phyloP scores from a whole-genome alignment of 2,888 invertebrate species.

The Microchrysa polita region DNA sequence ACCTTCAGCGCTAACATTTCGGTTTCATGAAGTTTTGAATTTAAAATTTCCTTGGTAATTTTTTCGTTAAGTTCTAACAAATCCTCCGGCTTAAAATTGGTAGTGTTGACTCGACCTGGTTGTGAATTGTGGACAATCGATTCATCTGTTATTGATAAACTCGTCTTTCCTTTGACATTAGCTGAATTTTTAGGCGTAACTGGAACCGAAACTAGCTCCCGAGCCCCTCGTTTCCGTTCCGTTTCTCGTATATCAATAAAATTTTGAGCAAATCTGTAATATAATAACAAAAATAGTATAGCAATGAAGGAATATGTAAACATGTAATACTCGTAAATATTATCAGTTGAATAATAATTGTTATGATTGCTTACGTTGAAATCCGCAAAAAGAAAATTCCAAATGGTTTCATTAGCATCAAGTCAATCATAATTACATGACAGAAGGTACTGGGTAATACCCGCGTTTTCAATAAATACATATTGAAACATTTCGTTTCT shows the following conservation, averaged over 20 bases:
- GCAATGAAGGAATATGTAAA: no score
- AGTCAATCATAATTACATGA: no score
- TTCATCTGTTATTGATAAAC: constrained; percentile 47
- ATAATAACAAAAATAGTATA: no score
- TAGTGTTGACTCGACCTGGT: constrained; percentile 48
- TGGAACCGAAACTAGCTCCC: constrained; percentile 67
- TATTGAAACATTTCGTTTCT: no score
- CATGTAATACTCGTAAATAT: no score
- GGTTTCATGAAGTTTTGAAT: constrained; percentile 63
- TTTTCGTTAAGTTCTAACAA: constrained; percentile 63
- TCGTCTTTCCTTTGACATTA: constrained; percentile 52
- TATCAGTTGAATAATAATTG: no score
- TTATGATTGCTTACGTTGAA: no score
- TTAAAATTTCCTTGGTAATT: constrained; percentile 64
- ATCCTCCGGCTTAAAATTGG: constrained; percentile 61
- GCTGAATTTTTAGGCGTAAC: constrained; percentile 52
- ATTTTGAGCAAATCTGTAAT: constrained; percentile 85
- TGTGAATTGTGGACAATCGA: not conserved
- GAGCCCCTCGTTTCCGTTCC: constrained; percentile 85
- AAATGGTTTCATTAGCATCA: no score
- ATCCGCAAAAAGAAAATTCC: no score
- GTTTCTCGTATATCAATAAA: constrained; percentile 94
- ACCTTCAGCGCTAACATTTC: constrained; percentile 64
- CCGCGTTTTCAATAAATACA: no score
- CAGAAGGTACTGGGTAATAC: no score